Conservation (phyloP, 2,797 vertebrate genomes). For the Schizopygopsis malacanthus region DNA sequence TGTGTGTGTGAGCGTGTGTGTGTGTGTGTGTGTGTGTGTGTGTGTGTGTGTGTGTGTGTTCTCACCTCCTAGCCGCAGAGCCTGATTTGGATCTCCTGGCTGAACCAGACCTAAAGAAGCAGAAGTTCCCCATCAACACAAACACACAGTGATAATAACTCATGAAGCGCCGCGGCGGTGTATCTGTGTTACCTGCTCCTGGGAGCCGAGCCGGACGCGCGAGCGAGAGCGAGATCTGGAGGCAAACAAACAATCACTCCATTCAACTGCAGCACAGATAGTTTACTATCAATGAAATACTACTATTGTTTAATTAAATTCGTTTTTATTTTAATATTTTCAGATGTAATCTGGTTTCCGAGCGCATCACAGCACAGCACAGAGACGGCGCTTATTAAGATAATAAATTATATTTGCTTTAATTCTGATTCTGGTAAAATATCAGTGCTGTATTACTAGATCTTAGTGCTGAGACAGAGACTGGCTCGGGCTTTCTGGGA, state of each 20-base stretch:
- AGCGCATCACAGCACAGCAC: no score
- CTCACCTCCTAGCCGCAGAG: constrained; percentile 63
- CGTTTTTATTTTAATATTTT: not conserved
- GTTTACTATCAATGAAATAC: not conserved
- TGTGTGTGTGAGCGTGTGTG: no score
- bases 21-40: no score
- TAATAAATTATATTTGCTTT: no score
- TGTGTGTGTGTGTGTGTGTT: not conserved
- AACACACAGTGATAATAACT: not conserved
- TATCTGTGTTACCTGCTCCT: constrained; percentile 80
- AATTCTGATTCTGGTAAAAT: no score
- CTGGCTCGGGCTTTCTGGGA: no score
- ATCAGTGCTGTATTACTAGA: no score
- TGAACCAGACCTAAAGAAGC: constrained; percentile 61
- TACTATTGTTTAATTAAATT: not conserved
- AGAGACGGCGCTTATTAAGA: no score
- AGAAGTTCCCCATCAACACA: constrained; percentile 61
- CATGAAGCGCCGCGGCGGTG: no score
- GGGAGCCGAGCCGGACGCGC: constrained; percentile 80
- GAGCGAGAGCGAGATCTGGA: constrained; percentile 82
- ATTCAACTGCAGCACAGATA: not conserved
- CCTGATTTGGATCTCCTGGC: constrained; percentile 65
- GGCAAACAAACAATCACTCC: constrained; percentile 14
- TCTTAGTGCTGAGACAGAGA: no score
- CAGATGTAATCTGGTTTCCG: no score